Base-by-base conservation (phyloP, 2,113 vertebrate genomes). In the Mormoops blainvillei region DNA sequence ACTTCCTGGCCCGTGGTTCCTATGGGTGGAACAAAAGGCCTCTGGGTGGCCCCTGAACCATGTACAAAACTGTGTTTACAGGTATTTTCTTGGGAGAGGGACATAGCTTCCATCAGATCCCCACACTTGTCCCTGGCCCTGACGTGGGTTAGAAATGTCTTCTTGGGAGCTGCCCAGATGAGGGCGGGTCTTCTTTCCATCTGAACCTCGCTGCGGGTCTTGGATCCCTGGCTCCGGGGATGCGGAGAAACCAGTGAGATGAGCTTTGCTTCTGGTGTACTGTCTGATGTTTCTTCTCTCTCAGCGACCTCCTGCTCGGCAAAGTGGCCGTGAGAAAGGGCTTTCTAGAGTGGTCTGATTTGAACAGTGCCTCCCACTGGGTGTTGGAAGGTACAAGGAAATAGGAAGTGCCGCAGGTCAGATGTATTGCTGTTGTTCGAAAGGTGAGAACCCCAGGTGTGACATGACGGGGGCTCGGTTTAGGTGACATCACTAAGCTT, bases 81-180 rank as follows among this genome's bases (percentile, higher is more conserved):
- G 16, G 58, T 52, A 7, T 77, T 67, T 93, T 80, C 54, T n/a
- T 22, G 12, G n/a, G 24, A 58, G 33, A 86, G 1, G 45, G 0
- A 31, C 41, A 41, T 18, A n/a, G 7, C 2, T 87, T 71, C 31
- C 43, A 4, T 97, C 95, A 94, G 96, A 97, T 94, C 19, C 56
- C n/a, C n/a, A 38, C 3, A 22, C 74, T 82, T 86, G 24, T 71
- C n/a, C 28, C 7, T 20, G 36, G 56, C 3, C 22, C 82, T 48
- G 19, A 9, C 38, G 7, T 36, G 41, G 36, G 48, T 48, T 68
- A 77, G 36, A 78, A 71, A 56, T 77, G 9, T 31, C 58, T 80
- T 74, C n/a, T 28, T 0, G 5, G 74, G 67, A 86, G 13, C 11
- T 48, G 45, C 10, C 67, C 83, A 7, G 26, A n/a, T 26, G 38